Evolutionary conservation across 2,797 vertebrate species (phyloP).

Genomic region (Smutsia gigantea): DNA sequence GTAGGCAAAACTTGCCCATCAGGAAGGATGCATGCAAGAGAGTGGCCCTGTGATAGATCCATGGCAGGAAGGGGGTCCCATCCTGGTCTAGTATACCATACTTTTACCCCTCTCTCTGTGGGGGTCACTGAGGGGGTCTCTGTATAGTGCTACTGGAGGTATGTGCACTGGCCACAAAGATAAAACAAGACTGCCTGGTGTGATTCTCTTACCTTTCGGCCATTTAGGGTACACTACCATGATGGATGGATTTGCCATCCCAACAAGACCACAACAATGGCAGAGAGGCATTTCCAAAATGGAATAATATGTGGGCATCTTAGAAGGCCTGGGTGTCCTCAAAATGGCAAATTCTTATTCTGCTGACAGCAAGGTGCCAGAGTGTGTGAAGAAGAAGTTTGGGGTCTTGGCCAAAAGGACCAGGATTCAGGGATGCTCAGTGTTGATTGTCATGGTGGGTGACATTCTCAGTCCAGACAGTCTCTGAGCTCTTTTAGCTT

Average conservation of each 20-base stretch:
- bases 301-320: background rate
- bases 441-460: background rate
- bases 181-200: no score
- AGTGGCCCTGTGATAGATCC: no score
- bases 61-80: no score
- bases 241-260: background rate
- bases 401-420: background rate
- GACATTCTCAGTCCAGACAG: background rate
- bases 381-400: background rate
- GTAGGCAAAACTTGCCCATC: no score
- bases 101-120: no score
- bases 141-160: no score
- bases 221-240: no score
- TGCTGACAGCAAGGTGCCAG: background rate
- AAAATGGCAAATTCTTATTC: background rate
- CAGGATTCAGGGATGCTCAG: background rate
- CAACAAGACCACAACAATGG: background rate
- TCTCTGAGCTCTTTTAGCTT: background rate
- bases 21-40: no score
- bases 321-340: background rate
- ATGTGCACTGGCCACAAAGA: no score
- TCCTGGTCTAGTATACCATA: no score
- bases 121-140: no score
- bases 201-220: no score
- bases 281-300: background rate